Percentiles rank a stretch among this genome's conserved stretches.
Conservation (phyloP, 1,140 invertebrate genomes). For the Medauroidea extradentata region DNA sequence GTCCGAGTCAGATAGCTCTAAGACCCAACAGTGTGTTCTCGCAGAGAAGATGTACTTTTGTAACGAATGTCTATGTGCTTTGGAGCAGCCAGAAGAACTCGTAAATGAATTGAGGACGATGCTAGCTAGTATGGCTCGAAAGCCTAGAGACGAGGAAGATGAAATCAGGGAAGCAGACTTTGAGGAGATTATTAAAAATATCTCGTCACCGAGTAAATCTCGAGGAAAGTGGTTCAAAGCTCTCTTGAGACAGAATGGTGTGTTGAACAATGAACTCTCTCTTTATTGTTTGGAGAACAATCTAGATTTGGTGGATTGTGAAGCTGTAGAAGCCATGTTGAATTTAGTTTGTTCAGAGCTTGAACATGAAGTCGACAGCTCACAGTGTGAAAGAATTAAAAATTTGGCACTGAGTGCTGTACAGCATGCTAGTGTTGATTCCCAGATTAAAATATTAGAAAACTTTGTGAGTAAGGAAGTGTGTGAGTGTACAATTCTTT, state of each 20-base stretch:
- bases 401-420: background rate
- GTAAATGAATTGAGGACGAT: background rate
- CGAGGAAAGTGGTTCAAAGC: constrained; percentile 9
- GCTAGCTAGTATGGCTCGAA: constrained; percentile 3
- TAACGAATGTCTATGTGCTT: background rate
- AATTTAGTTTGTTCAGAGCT: background rate
- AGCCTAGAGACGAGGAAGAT: constrained; percentile 8
- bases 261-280: background rate
- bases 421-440: background rate
- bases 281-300: background rate
- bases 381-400: background rate
- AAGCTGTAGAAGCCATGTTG: background rate
- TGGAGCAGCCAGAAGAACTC: background rate
- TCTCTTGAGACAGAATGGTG: background rate
- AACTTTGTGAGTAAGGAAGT: background rate
- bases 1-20: background rate
- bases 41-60: constrained; percentile 2
- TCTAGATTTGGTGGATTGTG: constrained; percentile 1
- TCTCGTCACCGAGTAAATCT: background rate
- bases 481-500: background rate
- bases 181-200: background rate
- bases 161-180: constrained; percentile 8
- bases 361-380: background rate
- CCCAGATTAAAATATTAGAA: background rate
- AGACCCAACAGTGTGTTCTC: background rate